Evolutionary conservation across 2,797 vertebrate genomes (phyloP).

Genomic region (Lacerta bilineata): DNA sequence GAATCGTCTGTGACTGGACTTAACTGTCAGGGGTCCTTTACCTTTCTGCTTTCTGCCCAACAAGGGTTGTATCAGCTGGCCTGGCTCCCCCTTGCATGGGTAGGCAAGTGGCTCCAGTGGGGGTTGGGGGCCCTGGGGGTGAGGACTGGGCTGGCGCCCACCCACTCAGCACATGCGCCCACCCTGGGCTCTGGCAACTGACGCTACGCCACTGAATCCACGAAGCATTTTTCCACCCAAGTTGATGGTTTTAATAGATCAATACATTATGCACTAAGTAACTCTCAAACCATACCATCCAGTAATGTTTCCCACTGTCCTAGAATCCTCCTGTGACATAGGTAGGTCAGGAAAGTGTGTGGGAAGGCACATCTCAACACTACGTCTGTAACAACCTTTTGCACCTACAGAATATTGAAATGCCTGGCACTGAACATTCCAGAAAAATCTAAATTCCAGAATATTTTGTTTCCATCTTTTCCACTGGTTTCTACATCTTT

Average conservation of each 20-base stretch:
- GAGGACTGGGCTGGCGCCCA: too few species aligned
- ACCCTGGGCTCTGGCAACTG: too few species aligned
- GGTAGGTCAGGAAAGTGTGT: too few species aligned
- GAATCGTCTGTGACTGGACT: too few species aligned
- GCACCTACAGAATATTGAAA: not conserved
- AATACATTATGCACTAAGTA: too few species aligned
- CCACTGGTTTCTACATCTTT: conserved; percentile 57
- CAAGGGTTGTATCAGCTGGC: too few species aligned
- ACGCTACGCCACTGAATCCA: not conserved
- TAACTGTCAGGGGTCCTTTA: too few species aligned
- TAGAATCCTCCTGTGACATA: not conserved
- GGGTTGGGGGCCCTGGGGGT: too few species aligned
- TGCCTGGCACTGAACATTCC: not conserved
- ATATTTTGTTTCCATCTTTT: conserved; percentile 45
- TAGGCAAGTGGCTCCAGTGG: too few species aligned
- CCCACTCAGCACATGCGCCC: too few species aligned
- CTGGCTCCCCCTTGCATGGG: too few species aligned
- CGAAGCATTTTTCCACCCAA: not conserved
- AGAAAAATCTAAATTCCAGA: conserved; percentile 34
- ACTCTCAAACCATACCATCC: not conserved
- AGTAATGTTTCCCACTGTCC: not conserved
- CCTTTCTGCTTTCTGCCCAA: too few species aligned
- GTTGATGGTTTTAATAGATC: not conserved
- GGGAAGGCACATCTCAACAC: not conserved
- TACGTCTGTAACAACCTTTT: not conserved